A percentile compares a stretch with the other conserved stretches of the same genome.
phyloP scores from a whole-genome alignment of 2,113 vertebrate species.

The Eurystomus gularis region DNA sequence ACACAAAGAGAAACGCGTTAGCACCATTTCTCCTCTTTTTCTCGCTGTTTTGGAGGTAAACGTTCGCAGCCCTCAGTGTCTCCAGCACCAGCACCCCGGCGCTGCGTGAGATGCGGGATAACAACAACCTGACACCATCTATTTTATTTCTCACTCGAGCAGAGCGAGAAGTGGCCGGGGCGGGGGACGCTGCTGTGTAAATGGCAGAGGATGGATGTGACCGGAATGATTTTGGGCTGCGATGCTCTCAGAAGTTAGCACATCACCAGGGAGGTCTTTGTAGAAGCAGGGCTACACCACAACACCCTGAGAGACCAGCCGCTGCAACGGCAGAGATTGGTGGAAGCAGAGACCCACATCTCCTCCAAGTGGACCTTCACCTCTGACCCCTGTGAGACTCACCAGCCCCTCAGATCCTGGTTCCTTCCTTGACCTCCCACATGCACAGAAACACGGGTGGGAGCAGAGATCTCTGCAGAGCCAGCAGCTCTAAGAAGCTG shows the following conservation, averaged over 20 bases:
- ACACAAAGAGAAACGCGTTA: background rate
- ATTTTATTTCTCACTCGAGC: no score
- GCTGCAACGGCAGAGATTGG: no score
- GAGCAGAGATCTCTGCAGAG: background rate
- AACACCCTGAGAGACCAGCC: no score
- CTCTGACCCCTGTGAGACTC: background rate
- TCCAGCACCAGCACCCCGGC: no score
- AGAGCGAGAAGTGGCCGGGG: background rate
- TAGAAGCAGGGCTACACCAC: no score
- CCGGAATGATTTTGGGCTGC: background rate
- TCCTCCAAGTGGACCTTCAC: background rate
- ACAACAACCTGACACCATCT: no score
- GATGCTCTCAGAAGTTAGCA: background rate
- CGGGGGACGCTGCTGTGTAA: fast-evolving
- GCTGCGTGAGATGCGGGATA: no score
- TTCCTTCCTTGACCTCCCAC: background rate
- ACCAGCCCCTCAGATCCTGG: fast-evolving
- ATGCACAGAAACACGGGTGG: fast-evolving
- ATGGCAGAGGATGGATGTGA: background rate
- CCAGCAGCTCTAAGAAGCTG: background rate
- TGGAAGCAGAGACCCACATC: fast-evolving
- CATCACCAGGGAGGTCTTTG: fast-evolving
- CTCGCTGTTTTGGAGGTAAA: background rate
- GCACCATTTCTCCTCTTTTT: background rate
- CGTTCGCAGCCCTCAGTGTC: background rate